Conservation (phyloP, 35 echinoderm and acorn worm genomes). For the Diadema setosum region DNA sequence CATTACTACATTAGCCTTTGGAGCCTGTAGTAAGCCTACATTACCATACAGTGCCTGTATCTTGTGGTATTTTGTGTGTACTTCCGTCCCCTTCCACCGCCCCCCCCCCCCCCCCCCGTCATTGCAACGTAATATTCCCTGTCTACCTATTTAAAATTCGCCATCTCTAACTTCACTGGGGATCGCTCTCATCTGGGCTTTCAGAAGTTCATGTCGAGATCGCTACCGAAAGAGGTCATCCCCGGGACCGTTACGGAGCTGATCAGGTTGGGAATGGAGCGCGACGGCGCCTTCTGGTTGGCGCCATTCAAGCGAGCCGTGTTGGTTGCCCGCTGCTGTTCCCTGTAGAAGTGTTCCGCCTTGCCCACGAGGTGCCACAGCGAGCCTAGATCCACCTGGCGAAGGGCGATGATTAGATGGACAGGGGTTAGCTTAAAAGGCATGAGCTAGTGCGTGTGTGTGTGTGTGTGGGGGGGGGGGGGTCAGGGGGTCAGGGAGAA, state of each 20-base stretch:
- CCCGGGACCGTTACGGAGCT: too few species aligned
- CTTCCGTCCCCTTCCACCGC: not conserved
- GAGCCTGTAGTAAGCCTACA: too few species aligned
- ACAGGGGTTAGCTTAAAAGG: not conserved
- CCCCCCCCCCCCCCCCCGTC: not conserved
- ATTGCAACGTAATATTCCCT: not conserved
- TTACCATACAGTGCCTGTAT: too few species aligned
- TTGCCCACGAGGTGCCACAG: constrained; percentile 29
- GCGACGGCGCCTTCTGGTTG: not conserved
- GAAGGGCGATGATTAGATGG: not conserved
- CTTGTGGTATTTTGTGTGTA: too few species aligned
- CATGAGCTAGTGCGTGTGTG: not conserved
- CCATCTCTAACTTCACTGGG: not conserved
- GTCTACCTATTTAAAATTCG: not conserved
- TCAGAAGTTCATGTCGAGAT: too few species aligned
- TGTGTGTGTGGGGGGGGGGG: not conserved
- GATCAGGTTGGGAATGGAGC: not conserved
- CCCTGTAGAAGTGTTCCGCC: not conserved
- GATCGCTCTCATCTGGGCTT: too few species aligned
- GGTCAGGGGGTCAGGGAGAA: not conserved
- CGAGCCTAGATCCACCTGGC: constrained; percentile 1
- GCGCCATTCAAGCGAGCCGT: not conserved
- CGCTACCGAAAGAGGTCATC: too few species aligned
- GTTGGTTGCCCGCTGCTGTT: not conserved
- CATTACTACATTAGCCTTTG: too few species aligned